These are phyloP conservation scores for Bibio marci DNA, from an alignment of 2,888 invertebrate species.

Conservation along the genomic window DNA sequence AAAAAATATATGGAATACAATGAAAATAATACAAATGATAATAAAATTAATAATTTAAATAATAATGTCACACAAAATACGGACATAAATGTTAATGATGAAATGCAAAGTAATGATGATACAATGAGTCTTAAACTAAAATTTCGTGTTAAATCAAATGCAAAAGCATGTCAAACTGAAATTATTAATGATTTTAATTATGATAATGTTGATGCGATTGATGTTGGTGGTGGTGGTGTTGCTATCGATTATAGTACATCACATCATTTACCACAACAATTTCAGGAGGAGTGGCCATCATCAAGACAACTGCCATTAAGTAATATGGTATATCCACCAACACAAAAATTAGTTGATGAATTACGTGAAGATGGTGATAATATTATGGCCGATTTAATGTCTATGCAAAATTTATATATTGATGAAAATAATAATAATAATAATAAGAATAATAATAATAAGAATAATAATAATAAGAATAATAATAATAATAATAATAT, in stretches of 20 bases:
- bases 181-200: no score
- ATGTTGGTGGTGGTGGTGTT: no score
- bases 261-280: no score
- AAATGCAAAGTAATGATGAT: constrained; percentile 5
- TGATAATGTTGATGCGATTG: no score
- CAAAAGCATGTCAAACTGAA: constrained; percentile 28
- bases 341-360: constrained; percentile 19
- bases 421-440: constrained; percentile 12
- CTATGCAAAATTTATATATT: constrained; percentile 23
- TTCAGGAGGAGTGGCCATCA: no score
- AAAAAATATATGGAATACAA: constrained; percentile 24
- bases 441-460: no score
- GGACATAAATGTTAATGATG: constrained; percentile 21
- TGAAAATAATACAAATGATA: neutral
- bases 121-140: constrained; percentile 40
- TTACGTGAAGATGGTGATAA: constrained; percentile 20
- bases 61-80: no score
- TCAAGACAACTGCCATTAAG: no score
- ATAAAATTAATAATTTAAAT: constrained; percentile 23
- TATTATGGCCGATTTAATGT: constrained; percentile 22
- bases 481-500: constrained; percentile 5
- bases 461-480: no score
- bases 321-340: constrained; percentile 21
- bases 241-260: no score
- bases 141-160: constrained; percentile 43